Base-by-base conservation (phyloP, 2,888 invertebrate species). In the Ariolimax columbianus region DNA sequence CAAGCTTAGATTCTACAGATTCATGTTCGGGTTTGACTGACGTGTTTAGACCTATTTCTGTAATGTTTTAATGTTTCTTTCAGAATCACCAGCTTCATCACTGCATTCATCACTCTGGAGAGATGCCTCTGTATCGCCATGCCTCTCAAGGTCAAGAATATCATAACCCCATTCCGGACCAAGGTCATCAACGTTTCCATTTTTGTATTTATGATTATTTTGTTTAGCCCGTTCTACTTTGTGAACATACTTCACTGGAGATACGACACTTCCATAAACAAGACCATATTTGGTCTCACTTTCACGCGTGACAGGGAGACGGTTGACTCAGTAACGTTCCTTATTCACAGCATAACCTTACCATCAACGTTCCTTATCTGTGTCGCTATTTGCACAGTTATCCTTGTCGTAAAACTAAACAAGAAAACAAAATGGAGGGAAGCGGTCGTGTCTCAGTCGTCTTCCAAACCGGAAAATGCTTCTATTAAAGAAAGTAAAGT, bases 51-150 rank as follows among this genome's bases (percentile, higher is more conserved):
- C n/a, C n/a, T n/a, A n/a, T n/a, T n/a, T n/a, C n/a, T n/a, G n/a
- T n/a, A n/a, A n/a, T n/a, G n/a, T n/a, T n/a, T n/a, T n/a, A n/a
- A n/a, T n/a, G n/a, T 40, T 72, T 40, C 6, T 59, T 36, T 33
- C 77, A 77, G 79, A 79, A 79, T 79, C 66, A 79, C 79, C 6
- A 43, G 63, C 14, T 40, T 63, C 7, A 79, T 79, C 66, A 79
- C 79, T 4, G 66, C 79, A 19, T 77, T 51, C 38, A 59, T 77
- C 55, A 59, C 77, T 19, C 59, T 77, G 36, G 77, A 77, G 36
- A 51, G 79, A 63, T 79, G 79, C 26, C 79, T 79, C 11, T 79
- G 79, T 66, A 79, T 79, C 79, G 40, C 66, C 38, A 23, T 40
- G 26, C 79, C 79, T 14, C 79, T 79, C 43, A 63, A 79, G 40